phyloP scores from a whole-genome alignment of 2,888 invertebrate genomes.

The Brachypalpus laphriformis region DNA sequence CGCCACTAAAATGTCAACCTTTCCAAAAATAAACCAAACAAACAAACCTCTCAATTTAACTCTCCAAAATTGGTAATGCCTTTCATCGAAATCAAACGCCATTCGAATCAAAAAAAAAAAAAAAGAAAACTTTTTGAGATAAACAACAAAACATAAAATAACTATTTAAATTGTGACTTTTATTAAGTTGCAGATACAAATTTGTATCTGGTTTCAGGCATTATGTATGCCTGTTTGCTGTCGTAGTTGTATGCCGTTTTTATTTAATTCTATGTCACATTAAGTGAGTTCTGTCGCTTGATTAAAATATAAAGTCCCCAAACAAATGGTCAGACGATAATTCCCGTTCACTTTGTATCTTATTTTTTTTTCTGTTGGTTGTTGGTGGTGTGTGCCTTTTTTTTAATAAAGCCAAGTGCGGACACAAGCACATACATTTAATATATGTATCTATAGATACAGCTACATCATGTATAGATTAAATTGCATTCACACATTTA shows the following conservation, averaged over 20 bases:
- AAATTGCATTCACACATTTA: constrained; percentile 69
- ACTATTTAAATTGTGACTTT: constrained; percentile 69
- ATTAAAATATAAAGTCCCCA: constrained; percentile 71
- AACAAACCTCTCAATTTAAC: constrained; percentile 39
- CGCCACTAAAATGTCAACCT: constrained; percentile 46
- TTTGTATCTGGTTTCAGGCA: constrained; percentile 65
- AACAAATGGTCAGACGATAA: constrained; percentile 73
- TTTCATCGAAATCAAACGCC: constrained; percentile 63
- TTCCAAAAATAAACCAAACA: constrained; percentile 27
- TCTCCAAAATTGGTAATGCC: constrained; percentile 59
- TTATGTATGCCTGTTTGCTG: constrained; percentile 34
- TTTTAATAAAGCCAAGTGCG: constrained; percentile 68
- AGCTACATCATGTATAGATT: constrained; percentile 54
- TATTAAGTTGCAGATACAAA: constrained; percentile 71
- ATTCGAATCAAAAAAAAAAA: constrained; percentile 48
- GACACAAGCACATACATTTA: constrained; percentile 33
- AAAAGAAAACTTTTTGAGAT: background rate
- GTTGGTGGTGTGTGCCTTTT: constrained; percentile 26
- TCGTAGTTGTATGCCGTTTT: constrained; percentile 28
- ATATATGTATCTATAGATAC: constrained; percentile 39
- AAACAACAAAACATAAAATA: constrained; percentile 53
- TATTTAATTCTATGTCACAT: constrained; percentile 64
- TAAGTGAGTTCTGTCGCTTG: constrained; percentile 68
- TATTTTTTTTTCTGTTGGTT: constrained; percentile 50
- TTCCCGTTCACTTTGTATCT: constrained; percentile 70